Evolutionary conservation across 2,888 invertebrate genomes (phyloP).

Genomic region (Labia minor): DNA sequence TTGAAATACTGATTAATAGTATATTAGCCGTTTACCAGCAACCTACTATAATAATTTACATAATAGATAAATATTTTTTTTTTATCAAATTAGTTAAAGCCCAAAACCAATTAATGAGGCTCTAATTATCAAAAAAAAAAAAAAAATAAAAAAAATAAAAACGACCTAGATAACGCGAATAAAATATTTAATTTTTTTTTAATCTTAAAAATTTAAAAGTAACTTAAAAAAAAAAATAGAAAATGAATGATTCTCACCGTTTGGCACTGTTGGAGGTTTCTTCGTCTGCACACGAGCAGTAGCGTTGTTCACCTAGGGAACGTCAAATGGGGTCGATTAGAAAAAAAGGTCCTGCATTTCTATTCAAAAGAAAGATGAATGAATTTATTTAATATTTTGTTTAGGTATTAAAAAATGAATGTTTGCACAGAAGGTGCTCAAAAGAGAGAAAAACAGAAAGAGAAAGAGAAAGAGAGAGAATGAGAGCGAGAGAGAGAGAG

Average conservation of each 20-base stretch:
- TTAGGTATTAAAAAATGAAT: too few relatives aligned
- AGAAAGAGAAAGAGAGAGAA: too few relatives aligned
- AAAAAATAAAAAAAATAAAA: too few relatives aligned
- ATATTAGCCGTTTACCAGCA: conserved; percentile 13
- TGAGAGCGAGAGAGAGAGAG: too few relatives aligned
- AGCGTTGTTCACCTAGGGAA: conserved; percentile 92
- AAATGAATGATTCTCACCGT: conserved; percentile 64
- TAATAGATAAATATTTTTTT: too few relatives aligned
- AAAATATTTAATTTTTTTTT: conserved; percentile 17
- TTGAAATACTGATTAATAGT: background rate
- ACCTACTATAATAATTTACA: conserved; percentile 14
- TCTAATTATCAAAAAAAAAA: too few relatives aligned
- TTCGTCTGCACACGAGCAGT: conserved; percentile 99
- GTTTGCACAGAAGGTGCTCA: conserved; percentile 1
- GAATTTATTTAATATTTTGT: background rate
- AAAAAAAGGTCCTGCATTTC: too few relatives aligned
- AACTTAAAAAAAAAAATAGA: too few relatives aligned
- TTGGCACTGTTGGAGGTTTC: conserved; percentile 85
- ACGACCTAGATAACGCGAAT: conserved; percentile 22
- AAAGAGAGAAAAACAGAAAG: too few relatives aligned
- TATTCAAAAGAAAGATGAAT: background rate
- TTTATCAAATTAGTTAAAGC: conserved; percentile 3
- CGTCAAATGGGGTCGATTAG: conserved; percentile 24
- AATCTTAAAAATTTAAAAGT: conserved; percentile 28
- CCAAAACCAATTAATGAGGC: background rate